Evolutionary conservation across 2,797 vertebrate genomes (phyloP), one percentile per base, ranked within the genome.

Genomic region (Pantherophis alleghaniensis): DNA sequence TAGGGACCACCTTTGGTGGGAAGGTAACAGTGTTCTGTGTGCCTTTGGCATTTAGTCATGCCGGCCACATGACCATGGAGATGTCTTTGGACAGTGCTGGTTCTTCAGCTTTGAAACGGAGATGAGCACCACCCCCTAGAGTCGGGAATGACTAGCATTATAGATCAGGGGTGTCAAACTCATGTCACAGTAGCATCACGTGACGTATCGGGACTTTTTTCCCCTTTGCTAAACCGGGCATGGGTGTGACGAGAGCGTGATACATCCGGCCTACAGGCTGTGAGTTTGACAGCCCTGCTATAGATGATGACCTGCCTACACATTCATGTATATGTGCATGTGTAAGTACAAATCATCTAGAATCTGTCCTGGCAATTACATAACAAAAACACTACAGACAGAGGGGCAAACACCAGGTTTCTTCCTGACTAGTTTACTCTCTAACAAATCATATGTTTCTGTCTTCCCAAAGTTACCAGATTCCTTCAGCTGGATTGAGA

Each of bases 381-480:
- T 32, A 95, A 88, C 66, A 91, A n/a, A 96, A 96, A 94, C 61
- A 26, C 14, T 57, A 92, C 55, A n/a, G 79, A 47, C 24, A 91
- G 13, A 42, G 42, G 20, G 57, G n/a, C 55, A 56, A 5, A 92
- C 86, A 37, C 26, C 5, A 7, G 42, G 18, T 53, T 92, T 92
- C n/a, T 47, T 83, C 93, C 16, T 22, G 60, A 91, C n/a, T 79
- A 61, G 90, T 51, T 90, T 95, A 94, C 88, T 94, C 95, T 96
- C 87, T 94, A 91, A 91, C 61, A 95, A 96, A 95, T 89, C 93
- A 89, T 95, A 94, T 0, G 0, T 92, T 94, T 95, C 91, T 1
- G 0, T 95, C 93, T 95, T 95, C 87, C 93, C 90, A 95, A 97
- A 95, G 89, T 94, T 94, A 3, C 87, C 61, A 90, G 86, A 16